Base-by-base conservation (phyloP, 2,888 invertebrate genomes). In the Aleiodes leptofemur region DNA sequence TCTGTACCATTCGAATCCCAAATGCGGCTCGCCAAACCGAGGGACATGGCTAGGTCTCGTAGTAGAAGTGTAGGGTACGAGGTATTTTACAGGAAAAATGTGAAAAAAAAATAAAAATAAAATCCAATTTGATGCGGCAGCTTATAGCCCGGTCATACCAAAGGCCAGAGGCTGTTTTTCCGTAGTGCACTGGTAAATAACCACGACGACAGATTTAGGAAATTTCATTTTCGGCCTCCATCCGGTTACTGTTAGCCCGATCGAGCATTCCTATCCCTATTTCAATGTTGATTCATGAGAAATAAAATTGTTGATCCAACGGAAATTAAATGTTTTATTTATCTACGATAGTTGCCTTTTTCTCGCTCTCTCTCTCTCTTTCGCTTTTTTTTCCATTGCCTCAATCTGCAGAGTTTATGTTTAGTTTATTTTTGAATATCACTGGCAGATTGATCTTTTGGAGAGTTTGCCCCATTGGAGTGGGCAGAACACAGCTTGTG, bases 121-220 rank as follows among this genome's bases (percentile, higher is more conserved):
- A 84, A 84, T 83, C 81, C 82, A 84, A 82, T 84, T 83, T 80
- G 80, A 82, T 81, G 78, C 80, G 78, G 76, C 74, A 78, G 80
- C 81, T 83, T 76, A 76, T 84, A 82, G 81, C 80, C 79, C 34
- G 76, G 53, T 74, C 72, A 69, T 50, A 48, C 61, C 48, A 34
- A 79, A 51, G 76, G 75, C 78, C 56, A 68, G 59, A 56, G 77
- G 76, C 78, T 81, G 79, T 83, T 82, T 80, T 78, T 73, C 81
- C 76, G 51, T 55, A 72, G 72, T 72, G 53, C 66, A 72, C 74
- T 72, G 72, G 74, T 77, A 77, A 77, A 77, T 77, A 77, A 77
- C 74, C 66, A 72, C 69, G 68, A 69, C 77, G 72, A 74, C 69
- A 72, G 74, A 74, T 72, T 72, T 77, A 74, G 74, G 74, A 77